A percentile compares a stretch with the other conserved stretches of the same genome.
These are phyloP conservation scores for Eilema sororculum DNA, from an alignment of 2,888 invertebrate species.

Conservation along the genomic window DNA sequence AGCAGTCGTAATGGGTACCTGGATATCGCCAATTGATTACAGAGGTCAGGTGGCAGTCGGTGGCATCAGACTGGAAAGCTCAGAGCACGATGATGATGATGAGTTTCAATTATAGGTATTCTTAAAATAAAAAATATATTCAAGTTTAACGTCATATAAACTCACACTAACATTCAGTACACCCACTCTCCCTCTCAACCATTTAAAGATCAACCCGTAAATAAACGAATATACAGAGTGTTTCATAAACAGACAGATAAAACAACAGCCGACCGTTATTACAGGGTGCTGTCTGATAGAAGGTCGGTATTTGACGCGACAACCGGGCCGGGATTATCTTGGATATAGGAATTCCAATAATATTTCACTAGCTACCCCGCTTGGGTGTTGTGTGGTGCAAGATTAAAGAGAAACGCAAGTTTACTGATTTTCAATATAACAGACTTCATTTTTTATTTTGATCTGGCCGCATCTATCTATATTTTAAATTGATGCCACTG, in stretches of 20 bases:
- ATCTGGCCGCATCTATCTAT: no score
- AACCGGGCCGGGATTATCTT: constrained; percentile 69
- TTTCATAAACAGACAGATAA: constrained; percentile 53
- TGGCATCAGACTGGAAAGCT: no score
- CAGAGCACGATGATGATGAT: no score
- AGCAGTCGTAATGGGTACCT: no score
- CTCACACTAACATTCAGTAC: background rate
- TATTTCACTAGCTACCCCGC: constrained; percentile 70
- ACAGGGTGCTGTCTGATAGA: constrained; percentile 47
- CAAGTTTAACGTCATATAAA: background rate
- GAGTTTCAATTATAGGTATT: no score
- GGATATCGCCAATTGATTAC: no score
- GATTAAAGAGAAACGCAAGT: constrained; percentile 32
- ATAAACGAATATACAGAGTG: constrained; percentile 20
- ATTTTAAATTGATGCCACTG: no score
- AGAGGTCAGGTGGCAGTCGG: no score
- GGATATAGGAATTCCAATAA: constrained; percentile 80
- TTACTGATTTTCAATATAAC: background rate
- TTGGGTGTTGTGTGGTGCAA: constrained; percentile 47
- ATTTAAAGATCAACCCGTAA: constrained; percentile 2
- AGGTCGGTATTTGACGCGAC: constrained; percentile 64
- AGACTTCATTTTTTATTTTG: no score
- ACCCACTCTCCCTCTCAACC: background rate
- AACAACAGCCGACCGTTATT: constrained; percentile 49
- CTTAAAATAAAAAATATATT: no score